These are phyloP conservation scores for Polydrusus pterygomalis DNA, from an alignment of 2,888 invertebrate species.

Conservation along the genomic window DNA sequence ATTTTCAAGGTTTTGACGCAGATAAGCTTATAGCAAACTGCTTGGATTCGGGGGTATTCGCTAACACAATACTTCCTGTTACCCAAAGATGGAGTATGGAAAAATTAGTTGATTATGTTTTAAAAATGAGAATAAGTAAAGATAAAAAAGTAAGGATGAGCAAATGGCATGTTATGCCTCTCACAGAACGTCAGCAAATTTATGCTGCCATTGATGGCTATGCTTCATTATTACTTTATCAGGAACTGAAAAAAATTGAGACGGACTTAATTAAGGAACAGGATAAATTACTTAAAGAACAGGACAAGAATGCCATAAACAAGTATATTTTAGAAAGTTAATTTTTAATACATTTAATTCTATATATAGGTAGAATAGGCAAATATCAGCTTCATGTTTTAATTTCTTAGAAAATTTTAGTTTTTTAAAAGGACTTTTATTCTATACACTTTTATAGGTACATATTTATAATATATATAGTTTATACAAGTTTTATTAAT, in stretches of 20 bases:
- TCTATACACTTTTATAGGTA: too few species aligned
- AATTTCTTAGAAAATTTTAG: too few species aligned
- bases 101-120: constrained; percentile 75
- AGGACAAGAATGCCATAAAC: too few species aligned
- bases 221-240: constrained; percentile 55
- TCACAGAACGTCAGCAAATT: constrained; percentile 73
- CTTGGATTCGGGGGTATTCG: constrained; percentile 76
- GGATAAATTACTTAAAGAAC: not conserved
- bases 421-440: too few species aligned
- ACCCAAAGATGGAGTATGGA: constrained; percentile 78
- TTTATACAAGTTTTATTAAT: too few species aligned
- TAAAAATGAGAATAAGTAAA: constrained; percentile 75
- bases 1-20: constrained; percentile 76
- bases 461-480: too few species aligned
- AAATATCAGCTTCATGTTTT: too few species aligned
- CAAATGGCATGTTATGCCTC: constrained; percentile 77
- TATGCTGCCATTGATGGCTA: constrained; percentile 82
- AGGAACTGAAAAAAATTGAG: constrained; percentile 40
- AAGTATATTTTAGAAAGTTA: too few species aligned
- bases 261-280: constrained; percentile 9
- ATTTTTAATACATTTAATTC: not conserved
- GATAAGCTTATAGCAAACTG: constrained; percentile 76
- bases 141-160: constrained; percentile 76
- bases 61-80: constrained; percentile 74
- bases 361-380: too few species aligned